These are phyloP conservation scores for Psittacus erithacus DNA, from an alignment of 2,113 vertebrate species.

Conservation along the genomic window DNA sequence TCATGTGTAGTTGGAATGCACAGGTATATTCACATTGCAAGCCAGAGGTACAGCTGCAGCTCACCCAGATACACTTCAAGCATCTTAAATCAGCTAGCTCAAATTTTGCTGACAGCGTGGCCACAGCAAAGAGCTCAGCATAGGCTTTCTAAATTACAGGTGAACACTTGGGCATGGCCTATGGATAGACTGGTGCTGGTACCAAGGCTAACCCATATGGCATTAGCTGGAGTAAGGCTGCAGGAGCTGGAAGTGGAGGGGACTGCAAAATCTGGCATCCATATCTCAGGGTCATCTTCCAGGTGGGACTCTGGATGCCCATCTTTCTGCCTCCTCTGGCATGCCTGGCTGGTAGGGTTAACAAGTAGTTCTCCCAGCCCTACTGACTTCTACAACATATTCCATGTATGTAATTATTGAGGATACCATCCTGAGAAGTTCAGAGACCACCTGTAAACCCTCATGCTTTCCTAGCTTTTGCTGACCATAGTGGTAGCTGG, in stretches of 20 bases:
- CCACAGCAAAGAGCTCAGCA: background rate
- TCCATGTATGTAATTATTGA: background rate
- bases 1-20: background rate
- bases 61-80: background rate
- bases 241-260: background rate
- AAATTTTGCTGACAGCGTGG: rapidly evolving
- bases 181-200: background rate
- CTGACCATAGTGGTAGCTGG: background rate
- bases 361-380: background rate
- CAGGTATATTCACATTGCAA: background rate
- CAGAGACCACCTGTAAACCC: background rate
- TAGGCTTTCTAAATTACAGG: background rate
- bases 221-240: background rate
- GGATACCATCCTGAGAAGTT: background rate
- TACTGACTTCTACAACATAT: background rate
- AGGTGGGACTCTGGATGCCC: background rate
- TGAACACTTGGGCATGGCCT: background rate
- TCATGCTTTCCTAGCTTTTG: background rate
- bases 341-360: background rate
- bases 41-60: background rate
- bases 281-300: background rate
- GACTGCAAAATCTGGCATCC: background rate
- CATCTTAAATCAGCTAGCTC: background rate
- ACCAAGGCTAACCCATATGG: background rate
- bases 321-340: background rate